Evolutionary conservation across 2,888 invertebrate species (phyloP).

Genomic region (Lasioglossum villosulum): DNA sequence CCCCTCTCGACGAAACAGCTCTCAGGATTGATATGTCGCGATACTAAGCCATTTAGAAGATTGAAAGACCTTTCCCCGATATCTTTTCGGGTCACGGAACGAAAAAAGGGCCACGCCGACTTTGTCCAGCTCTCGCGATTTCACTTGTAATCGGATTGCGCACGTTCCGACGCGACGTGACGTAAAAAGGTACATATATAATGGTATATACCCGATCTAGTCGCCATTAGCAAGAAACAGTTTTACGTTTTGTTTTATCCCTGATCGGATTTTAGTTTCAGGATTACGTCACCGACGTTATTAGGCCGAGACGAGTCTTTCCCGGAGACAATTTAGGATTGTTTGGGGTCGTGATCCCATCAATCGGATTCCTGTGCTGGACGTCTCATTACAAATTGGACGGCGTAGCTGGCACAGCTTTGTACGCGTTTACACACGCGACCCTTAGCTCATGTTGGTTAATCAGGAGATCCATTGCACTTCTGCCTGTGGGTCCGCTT

Average conservation of each 20-base stretch:
- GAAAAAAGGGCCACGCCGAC: not conserved
- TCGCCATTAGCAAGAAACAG: not conserved
- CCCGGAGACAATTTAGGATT: slow-evolving; percentile 3
- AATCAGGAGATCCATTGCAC: slow-evolving; percentile 51
- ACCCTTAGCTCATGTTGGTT: slow-evolving; percentile 42
- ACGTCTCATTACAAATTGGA: slow-evolving; percentile 50
- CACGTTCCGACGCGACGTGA: not conserved
- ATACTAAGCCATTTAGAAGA: slow-evolving; percentile 43
- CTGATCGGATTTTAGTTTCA: not conserved
- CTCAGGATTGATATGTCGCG: slow-evolving; percentile 22
- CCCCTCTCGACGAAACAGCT: not conserved
- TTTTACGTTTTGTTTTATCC: not conserved
- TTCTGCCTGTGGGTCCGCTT: not conserved
- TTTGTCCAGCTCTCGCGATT: not conserved
- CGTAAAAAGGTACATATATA: not conserved
- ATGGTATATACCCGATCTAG: not conserved
- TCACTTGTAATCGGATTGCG: not conserved
- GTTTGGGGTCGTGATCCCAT: slow-evolving; percentile 34
- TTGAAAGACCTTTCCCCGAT: slow-evolving; percentile 21
- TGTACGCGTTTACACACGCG: slow-evolving; percentile 43
- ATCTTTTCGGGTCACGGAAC: slow-evolving; percentile 1
- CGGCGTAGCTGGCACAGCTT: slow-evolving; percentile 34
- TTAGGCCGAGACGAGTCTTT: not conserved
- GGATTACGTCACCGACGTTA: not conserved
- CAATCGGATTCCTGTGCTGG: slow-evolving; percentile 45